A percentile compares a stretch with the other conserved stretches of the same genome.
Conservation (phyloP, 2,113 vertebrate genomes). For the Oncorhynchus tshawytscha region DNA sequence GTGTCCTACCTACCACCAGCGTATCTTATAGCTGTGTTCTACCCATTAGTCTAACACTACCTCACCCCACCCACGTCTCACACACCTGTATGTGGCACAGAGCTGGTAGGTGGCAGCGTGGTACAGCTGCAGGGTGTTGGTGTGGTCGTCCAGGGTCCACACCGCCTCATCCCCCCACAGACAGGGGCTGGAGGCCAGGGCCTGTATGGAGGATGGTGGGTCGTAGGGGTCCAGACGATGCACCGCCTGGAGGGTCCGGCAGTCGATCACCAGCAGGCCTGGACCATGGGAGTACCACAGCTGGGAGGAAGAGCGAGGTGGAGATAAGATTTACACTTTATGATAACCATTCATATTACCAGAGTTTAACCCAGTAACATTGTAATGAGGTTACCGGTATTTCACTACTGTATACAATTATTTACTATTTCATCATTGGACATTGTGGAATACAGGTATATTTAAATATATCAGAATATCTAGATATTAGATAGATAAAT, state of each 20-base stretch:
- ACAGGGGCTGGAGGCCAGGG: conserved; percentile 76
- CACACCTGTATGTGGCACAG: conserved; percentile 83
- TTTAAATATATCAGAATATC: no score
- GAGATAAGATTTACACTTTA: neutral
- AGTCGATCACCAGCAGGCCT: conserved; percentile 84
- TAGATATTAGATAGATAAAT: no score
- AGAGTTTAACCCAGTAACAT: neutral
- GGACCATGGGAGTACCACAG: conserved; percentile 96
- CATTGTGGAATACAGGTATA: no score
- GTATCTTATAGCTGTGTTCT: no score
- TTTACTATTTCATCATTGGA: no score
- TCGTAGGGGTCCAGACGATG: conserved; percentile 84
- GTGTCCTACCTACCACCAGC: no score
- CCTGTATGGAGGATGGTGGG: conserved; percentile 72
- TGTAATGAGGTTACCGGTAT: no score
- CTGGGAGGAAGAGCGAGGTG: conserved; percentile 54
- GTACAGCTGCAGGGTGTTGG: conserved; percentile 86
- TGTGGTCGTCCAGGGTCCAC: conserved; percentile 86
- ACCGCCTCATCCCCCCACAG: conserved; percentile 85
- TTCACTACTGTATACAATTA: no score
- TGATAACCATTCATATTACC: neutral
- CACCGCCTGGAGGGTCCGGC: conserved; percentile 72
- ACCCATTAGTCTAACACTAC: no score
- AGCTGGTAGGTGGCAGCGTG: conserved; percentile 82
- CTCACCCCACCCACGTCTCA: no score